Conservation (phyloP, 2,113 vertebrate genomes). For the Aptenodytes forsteri region DNA sequence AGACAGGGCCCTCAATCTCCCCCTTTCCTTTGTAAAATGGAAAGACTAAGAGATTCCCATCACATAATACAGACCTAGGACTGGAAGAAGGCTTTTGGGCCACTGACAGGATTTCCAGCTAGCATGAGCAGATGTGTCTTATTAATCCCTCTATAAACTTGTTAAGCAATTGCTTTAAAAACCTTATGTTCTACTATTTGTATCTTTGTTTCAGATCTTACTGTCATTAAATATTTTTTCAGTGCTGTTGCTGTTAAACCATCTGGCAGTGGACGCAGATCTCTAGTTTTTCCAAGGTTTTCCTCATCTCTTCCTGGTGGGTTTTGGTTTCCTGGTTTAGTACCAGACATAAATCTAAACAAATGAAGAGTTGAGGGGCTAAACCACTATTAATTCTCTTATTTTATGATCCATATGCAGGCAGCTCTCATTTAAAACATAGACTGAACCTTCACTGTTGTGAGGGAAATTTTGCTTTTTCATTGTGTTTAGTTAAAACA, state of each 20-base stretch:
- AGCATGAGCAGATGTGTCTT: neutral
- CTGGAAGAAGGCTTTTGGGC: neutral
- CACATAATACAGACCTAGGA: neutral
- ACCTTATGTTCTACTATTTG: neutral
- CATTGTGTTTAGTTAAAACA: neutral
- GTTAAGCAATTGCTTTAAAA: neutral
- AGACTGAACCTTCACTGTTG: neutral
- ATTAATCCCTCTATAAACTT: slow-evolving; percentile 17
- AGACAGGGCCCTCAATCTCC: neutral
- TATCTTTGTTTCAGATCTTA: neutral
- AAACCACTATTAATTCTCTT: neutral
- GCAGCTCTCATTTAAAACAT: neutral
- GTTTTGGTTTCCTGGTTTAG: neutral
- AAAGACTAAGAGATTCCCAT: neutral
- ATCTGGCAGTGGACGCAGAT: neutral
- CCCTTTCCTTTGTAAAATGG: neutral
- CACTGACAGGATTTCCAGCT: neutral
- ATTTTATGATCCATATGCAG: neutral
- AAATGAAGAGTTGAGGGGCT: slow-evolving; percentile 15
- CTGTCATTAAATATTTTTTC: slow-evolving; percentile 12
- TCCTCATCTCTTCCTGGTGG: neutral
- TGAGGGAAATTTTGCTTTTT: neutral
- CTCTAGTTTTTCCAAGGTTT: neutral
- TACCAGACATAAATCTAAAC: neutral
- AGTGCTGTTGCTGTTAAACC: neutral